Conservation (phyloP, 2,113 vertebrate species). For the Podocnemis expansa region DNA sequence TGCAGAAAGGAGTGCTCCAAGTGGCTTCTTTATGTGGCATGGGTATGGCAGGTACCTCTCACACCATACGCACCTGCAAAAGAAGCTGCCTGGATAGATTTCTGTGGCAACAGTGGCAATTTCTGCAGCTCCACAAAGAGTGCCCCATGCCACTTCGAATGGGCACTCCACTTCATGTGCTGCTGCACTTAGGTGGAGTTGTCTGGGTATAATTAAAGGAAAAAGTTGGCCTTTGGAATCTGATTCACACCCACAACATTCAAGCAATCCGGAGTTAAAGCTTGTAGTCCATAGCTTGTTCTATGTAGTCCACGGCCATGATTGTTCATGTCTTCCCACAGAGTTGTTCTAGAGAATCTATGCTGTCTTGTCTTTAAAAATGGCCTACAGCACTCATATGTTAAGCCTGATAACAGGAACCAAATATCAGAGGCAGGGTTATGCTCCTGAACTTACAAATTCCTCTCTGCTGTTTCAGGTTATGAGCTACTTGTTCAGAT, state of each 20-base stretch:
- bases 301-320: not conserved
- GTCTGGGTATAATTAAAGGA: not conserved
- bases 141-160: too few relatives aligned
- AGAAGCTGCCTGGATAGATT: too few relatives aligned
- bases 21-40: too few relatives aligned
- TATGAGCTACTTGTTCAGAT: not conserved
- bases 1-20: too few relatives aligned
- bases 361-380: not conserved
- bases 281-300: too few relatives aligned
- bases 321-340: accelerated
- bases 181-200: not conserved
- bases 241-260: not conserved
- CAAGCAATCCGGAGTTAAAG: not conserved
- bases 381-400: not conserved
- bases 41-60: too few relatives aligned
- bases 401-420: not conserved
- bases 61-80: too few relatives aligned
- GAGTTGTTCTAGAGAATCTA: not conserved
- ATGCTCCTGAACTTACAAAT: not conserved
- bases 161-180: too few relatives aligned
- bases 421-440: not conserved
- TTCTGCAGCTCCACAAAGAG: too few relatives aligned
- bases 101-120: too few relatives aligned
- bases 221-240: not conserved
- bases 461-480: too few relatives aligned